phyloP scores from a whole-genome alignment of 2,113 vertebrate species.

The Nothobranchius furzeri region DNA sequence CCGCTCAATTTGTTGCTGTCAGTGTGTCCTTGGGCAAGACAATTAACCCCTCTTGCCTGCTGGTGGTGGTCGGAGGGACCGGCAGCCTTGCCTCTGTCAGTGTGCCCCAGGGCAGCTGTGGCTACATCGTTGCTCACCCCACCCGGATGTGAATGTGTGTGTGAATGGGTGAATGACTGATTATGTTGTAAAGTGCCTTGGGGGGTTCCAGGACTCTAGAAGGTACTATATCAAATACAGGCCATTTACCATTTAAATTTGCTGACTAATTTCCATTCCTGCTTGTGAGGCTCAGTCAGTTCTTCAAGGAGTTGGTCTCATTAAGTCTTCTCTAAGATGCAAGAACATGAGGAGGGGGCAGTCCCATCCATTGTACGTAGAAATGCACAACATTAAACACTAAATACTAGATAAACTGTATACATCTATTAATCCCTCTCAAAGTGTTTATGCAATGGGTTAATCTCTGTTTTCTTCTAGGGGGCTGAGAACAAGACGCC shows the following conservation, averaged over 20 bases:
- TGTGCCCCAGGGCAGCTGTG: too few species aligned
- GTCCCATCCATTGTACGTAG: conserved; percentile 17
- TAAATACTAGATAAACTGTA: conserved; percentile 25
- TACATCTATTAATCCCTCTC: conserved; percentile 66
- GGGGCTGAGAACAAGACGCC: conserved; percentile 42
- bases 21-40: too few species aligned
- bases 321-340: conserved; percentile 50
- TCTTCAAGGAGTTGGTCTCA: conserved; percentile 34
- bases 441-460: conserved; percentile 48
- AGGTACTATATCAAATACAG: too few species aligned
- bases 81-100: too few species aligned
- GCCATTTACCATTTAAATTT: conserved; percentile 34
- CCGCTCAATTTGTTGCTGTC: too few species aligned
- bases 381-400: conserved; percentile 45
- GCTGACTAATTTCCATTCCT: conserved; percentile 44
- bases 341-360: conserved; percentile 22
- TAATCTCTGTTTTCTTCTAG: conserved; percentile 60
- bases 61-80: too few species aligned
- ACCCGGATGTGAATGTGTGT: too few species aligned
- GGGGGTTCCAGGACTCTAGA: too few species aligned
- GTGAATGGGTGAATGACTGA: too few species aligned
- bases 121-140: too few species aligned
- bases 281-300: conserved; percentile 23
- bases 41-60: too few species aligned
- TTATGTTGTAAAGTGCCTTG: too few species aligned